These are phyloP conservation scores for Halcyon senegalensis DNA, from an alignment of 2,113 vertebrate species.

Conservation along the genomic window DNA sequence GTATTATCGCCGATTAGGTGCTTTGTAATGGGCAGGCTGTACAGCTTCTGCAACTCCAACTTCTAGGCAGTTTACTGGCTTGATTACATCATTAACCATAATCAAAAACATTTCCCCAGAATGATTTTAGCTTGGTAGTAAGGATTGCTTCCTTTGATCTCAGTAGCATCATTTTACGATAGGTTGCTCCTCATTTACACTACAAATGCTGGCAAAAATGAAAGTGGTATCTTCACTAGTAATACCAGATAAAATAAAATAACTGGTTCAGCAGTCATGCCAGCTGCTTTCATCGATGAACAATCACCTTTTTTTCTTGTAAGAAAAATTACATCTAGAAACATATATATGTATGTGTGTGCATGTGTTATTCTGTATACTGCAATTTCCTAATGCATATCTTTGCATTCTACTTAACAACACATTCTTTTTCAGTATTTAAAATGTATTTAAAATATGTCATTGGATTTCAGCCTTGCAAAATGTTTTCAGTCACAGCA, in stretches of 20 bases:
- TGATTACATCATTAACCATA: slow-evolving; percentile 86
- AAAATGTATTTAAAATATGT: neutral
- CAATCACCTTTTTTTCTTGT: slow-evolving; percentile 36
- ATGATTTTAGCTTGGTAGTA: slow-evolving; percentile 80
- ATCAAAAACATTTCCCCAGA: slow-evolving; percentile 82
- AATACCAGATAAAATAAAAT: slow-evolving; percentile 74
- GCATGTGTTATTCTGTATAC: neutral
- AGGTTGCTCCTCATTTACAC: slow-evolving; percentile 82
- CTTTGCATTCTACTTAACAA: neutral
- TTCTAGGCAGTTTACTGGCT: slow-evolving; percentile 75
- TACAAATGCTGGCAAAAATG: slow-evolving; percentile 81
- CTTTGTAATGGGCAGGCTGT: slow-evolving; percentile 59
- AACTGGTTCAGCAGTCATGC: slow-evolving; percentile 53
- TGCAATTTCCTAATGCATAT: neutral
- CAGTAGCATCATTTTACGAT: slow-evolving; percentile 77
- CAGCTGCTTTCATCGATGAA: slow-evolving; percentile 59
- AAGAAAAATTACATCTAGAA: neutral
- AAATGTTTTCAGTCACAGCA: neutral
- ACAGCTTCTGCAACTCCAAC: slow-evolving; percentile 69
- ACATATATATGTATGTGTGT: too few species aligned
- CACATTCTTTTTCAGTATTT: neutral
- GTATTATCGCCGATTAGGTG: slow-evolving; percentile 47
- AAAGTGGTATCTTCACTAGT: slow-evolving; percentile 68
- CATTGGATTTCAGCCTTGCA: neutral
- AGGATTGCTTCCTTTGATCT: slow-evolving; percentile 81